Evolutionary conservation across 2,113 vertebrate genomes (phyloP).

Genomic region (Halichoerus grypus): DNA sequence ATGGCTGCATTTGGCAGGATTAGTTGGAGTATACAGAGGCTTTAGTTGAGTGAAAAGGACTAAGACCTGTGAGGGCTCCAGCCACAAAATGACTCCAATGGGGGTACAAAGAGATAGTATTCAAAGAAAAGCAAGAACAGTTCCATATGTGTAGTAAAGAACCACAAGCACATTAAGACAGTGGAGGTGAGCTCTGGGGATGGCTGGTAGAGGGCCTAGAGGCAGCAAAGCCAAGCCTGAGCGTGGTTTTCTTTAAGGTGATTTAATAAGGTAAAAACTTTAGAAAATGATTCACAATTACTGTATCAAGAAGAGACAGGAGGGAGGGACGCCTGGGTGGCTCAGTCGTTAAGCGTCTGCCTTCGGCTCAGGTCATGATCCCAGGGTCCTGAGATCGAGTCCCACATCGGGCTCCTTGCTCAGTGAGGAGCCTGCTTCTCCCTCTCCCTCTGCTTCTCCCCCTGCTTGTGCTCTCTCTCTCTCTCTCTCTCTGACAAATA

Average conservation of each 20-base stretch:
- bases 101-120: neutral
- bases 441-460: too few relatives aligned
- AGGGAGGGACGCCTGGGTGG: neutral
- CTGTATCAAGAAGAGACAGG: neutral
- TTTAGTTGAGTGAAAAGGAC: constrained; percentile 1
- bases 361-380: too few relatives aligned
- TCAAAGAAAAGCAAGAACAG: constrained; percentile 28
- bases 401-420: too few relatives aligned
- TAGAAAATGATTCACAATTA: neutral
- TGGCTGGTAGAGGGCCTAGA: neutral
- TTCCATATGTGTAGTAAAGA: neutral
- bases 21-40: neutral
- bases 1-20: neutral
- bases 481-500: too few relatives aligned
- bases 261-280: neutral
- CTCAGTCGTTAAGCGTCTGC: too few relatives aligned
- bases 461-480: too few relatives aligned
- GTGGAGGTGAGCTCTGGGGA: neutral
- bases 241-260: neutral
- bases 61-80: neutral
- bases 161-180: neutral
- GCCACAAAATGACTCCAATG: neutral
- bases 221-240: neutral
- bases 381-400: too few relatives aligned
- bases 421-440: too few relatives aligned